Evolutionary conservation across 2,113 vertebrate species (phyloP).

Genomic region (Prionailurus bengalensis): DNA sequence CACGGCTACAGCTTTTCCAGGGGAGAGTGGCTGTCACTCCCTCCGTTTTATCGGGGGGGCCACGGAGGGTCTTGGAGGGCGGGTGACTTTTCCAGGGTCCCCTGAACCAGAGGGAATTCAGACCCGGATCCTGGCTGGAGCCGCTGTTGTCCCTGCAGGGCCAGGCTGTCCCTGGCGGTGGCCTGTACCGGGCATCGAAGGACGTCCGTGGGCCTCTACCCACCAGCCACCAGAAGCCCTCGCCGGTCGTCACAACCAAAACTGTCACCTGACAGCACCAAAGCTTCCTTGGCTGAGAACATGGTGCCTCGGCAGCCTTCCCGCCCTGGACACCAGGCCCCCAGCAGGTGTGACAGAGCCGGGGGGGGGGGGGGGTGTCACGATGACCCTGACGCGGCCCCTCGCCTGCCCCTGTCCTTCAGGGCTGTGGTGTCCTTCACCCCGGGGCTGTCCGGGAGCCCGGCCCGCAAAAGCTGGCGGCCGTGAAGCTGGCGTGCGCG

Average conservation of each 20-base stretch:
- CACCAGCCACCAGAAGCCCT: not conserved
- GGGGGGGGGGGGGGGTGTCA: rapidly evolving
- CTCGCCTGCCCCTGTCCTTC: not conserved
- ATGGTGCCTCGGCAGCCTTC: rapidly evolving
- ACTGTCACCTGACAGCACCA: rapidly evolving
- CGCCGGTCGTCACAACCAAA: not conserved
- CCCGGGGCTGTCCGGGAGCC: rapidly evolving
- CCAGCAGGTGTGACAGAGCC: rapidly evolving
- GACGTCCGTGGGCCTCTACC: rapidly evolving
- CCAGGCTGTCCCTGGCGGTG: not conserved
- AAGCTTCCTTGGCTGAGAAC: rapidly evolving
- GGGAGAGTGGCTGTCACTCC: rapidly evolving
- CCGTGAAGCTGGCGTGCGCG: rapidly evolving
- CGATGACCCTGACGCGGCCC: rapidly evolving
- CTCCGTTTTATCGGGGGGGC: not conserved
- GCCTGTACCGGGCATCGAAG: too few species aligned
- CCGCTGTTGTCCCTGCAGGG: rapidly evolving
- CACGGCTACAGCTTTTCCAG: rapidly evolving
- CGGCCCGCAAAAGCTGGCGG: rapidly evolving
- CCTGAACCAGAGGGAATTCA: not conserved
- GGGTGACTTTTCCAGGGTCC: not conserved
- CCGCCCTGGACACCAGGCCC: rapidly evolving
- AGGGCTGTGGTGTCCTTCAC: not conserved
- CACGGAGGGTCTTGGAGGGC: rapidly evolving
- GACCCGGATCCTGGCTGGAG: rapidly evolving